Evolutionary conservation across 2,888 invertebrate genomes (phyloP).

Genomic region (Diloba caeruleocephala): DNA sequence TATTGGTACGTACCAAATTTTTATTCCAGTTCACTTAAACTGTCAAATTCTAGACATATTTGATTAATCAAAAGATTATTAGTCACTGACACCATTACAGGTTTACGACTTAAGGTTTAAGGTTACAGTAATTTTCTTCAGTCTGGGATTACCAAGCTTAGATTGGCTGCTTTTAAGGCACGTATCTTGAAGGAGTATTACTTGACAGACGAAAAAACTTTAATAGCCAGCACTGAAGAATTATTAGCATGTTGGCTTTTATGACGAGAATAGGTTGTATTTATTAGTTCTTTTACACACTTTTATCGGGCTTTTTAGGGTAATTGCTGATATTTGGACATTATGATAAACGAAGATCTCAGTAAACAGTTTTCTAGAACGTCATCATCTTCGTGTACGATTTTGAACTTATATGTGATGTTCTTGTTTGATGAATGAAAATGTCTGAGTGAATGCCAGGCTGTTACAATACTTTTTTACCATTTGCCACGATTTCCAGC

Average conservation of each 20-base stretch:
- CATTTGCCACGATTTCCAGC: too few species aligned
- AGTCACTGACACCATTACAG: constrained; percentile 15
- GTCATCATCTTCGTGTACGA: too few species aligned
- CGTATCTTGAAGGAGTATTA: background rate
- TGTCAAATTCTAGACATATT: constrained; percentile 9
- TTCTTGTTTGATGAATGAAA: too few species aligned
- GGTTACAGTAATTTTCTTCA: constrained; percentile 28
- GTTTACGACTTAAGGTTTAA: constrained; percentile 23
- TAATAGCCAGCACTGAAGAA: background rate
- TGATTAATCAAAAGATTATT: constrained; percentile 39
- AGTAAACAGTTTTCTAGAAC: too few species aligned
- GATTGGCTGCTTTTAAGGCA: background rate
- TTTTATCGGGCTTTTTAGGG: too few species aligned
- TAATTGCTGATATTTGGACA: too few species aligned
- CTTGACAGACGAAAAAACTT: constrained; percentile 5
- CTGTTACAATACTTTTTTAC: too few species aligned
- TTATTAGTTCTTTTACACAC: too few species aligned
- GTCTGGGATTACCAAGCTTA: constrained; percentile 6
- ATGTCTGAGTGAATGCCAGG: too few species aligned
- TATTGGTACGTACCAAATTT: background rate
- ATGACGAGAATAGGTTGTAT: too few species aligned
- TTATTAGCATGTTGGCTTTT: background rate
- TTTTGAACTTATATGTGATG: too few species aligned
- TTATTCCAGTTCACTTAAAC: constrained; percentile 8
- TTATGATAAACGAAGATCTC: too few species aligned